Percentiles rank a stretch among this genome's conserved stretches.
Conservation (phyloP, 2,888 invertebrate genomes). For the Synanthedon myopaeformis region DNA sequence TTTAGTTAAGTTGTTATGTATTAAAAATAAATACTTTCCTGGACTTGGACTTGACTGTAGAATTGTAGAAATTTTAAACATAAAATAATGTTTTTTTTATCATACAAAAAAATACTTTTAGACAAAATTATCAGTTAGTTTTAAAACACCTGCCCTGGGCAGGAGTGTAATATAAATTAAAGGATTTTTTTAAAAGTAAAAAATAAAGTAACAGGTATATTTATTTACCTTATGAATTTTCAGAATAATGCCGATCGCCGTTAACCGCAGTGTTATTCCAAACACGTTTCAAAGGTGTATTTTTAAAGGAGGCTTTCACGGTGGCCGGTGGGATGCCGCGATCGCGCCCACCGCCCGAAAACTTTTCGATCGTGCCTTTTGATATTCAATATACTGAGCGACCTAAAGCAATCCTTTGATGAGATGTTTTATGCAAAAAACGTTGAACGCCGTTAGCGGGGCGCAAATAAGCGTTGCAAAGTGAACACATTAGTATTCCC, state of each 20-base stretch:
- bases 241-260: constrained; percentile 10
- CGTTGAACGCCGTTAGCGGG: constrained; percentile 61
- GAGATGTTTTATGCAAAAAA: constrained; percentile 72
- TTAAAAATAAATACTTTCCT: too few species aligned
- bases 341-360: constrained; percentile 44
- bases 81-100: too few species aligned
- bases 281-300: constrained; percentile 64
- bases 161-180: too few species aligned
- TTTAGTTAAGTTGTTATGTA: too few species aligned
- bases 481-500: constrained; percentile 68
- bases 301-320: constrained; percentile 64
- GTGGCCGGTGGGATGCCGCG: constrained; percentile 52
- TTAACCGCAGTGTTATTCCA: constrained; percentile 46
- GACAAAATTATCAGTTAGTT: too few species aligned
- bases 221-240: constrained; percentile 22
- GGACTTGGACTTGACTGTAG: too few species aligned
- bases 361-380: constrained; percentile 62
- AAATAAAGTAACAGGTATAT: constrained; percentile 14
- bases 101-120: too few species aligned
- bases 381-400: constrained; percentile 68
- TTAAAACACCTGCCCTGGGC: too few species aligned
- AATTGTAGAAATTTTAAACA: too few species aligned
- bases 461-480: constrained; percentile 67
- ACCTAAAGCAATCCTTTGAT: constrained; percentile 68
- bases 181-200: background rate